Conservation (phyloP, 2,113 vertebrate genomes). For the Prochilodus magdalenae region DNA sequence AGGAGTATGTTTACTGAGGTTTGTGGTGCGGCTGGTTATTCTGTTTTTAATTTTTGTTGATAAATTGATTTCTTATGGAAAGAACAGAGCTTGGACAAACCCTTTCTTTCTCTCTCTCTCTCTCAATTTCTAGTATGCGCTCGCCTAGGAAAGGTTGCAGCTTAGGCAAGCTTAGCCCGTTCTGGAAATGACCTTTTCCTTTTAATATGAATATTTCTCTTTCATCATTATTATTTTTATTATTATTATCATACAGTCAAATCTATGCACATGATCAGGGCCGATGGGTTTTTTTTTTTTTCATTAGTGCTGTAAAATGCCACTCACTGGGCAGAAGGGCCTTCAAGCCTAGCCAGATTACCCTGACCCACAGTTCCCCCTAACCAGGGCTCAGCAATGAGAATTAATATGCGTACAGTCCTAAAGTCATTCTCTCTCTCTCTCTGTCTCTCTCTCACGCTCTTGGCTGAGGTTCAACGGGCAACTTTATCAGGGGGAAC, state of each 20-base stretch:
- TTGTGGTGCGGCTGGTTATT: not conserved
- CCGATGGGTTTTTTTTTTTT: slow-evolving; percentile 83
- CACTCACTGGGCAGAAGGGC: slow-evolving; percentile 78
- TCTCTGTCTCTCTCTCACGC: slow-evolving; percentile 74
- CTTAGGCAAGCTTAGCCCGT: slow-evolving; percentile 92
- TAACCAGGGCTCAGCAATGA: slow-evolving; percentile 72
- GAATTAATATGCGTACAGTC: slow-evolving; percentile 92
- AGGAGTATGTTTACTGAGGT: not conserved
- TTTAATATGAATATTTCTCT: slow-evolving; percentile 98
- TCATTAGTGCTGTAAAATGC: slow-evolving; percentile 94
- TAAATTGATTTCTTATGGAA: not conserved
- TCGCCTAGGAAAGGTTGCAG: slow-evolving; percentile 90
- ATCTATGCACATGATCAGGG: slow-evolving; percentile 86
- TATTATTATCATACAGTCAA: slow-evolving; percentile 80
- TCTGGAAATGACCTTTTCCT: slow-evolving; percentile 93
- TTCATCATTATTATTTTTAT: slow-evolving; percentile 76
- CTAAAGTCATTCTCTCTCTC: slow-evolving; percentile 75
- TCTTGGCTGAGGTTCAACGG: slow-evolving; percentile 87
- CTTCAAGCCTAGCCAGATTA: slow-evolving; percentile 65
- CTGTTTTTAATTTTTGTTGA: no score
- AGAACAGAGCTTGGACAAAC: slow-evolving; percentile 4
- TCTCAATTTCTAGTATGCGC: slow-evolving; percentile 74
- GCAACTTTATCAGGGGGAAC: slow-evolving; percentile 97
- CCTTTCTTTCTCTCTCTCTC: slow-evolving; percentile 49
- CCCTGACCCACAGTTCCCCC: slow-evolving; percentile 46